Base-by-base conservation (phyloP, 2,797 vertebrate species). In the Oryzias sinensis region DNA sequence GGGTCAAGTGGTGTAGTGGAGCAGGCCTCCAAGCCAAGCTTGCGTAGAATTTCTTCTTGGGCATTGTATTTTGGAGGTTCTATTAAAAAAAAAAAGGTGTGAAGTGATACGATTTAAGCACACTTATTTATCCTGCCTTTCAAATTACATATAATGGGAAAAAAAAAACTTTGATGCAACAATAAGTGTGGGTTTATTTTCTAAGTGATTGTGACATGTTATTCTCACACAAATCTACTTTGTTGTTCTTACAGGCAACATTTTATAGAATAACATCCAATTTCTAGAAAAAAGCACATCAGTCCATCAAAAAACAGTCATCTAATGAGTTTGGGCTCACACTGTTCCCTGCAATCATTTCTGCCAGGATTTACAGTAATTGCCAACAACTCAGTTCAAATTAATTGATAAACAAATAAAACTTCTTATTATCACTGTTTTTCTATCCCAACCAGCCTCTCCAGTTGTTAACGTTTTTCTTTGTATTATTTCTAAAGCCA, bases 21-120 rank as follows among this genome's bases (percentile, higher is more conserved):
- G 56, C 44, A 86, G 49, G 56, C 68, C 43, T 78, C 79, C 40
- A 90, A 70, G 43, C 87, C 88, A 49, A 92, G 69, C 46, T 72
- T 82, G 7, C 58, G 41, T 14, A 91, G 44, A 48, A 89, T 11
- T 18, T 85, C 84, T 42, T 56, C 11, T 59, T 86, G 87, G 56
- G 74, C 71, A 68, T 63, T 85, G 56, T 81, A 62, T 22, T 72
- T 83, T 45, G 49, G 78, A 50, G 55, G 58, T 61, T 85, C 89
- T 90, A 67, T 43, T 77, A 14, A 43, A 57, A 68, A 76, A 58
- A 77, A 1, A 53, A 6, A 53, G 20, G 0, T 44, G 22, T 55
- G 0, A 70, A 65, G 65, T 4, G n/a, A 52, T 5, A 1, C 2
- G 20, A 11, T 50, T 17, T 5, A 56, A 48, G 25, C 43, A 6